A percentile compares a stretch with the other conserved stretches of the same genome.
These are phyloP conservation scores for Pseudorectes ferrugineus DNA, from an alignment of 2,113 vertebrate genomes.

Conservation along the genomic window DNA sequence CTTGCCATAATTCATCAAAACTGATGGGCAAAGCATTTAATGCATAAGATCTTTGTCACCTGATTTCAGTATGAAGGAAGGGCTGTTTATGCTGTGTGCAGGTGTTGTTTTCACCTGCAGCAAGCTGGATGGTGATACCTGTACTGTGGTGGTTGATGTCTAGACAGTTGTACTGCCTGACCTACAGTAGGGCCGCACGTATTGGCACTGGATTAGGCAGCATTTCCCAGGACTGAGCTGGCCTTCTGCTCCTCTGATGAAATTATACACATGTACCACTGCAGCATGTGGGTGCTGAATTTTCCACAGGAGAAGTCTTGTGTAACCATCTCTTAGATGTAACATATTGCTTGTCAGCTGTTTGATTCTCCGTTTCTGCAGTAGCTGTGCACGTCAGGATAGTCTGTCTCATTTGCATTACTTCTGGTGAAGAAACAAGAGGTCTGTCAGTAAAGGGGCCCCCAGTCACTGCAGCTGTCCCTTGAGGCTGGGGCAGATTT, in stretches of 20 bases:
- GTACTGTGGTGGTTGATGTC: background rate
- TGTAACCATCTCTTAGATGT: background rate
- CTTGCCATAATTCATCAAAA: background rate
- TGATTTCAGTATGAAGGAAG: background rate
- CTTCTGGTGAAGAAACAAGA: background rate
- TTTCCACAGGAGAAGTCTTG: background rate
- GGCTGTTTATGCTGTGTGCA: background rate
- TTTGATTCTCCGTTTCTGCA: background rate
- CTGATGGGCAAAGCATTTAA: background rate
- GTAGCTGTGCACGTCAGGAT: background rate
- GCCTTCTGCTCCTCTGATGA: background rate
- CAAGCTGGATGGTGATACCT: background rate
- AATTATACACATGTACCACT: background rate
- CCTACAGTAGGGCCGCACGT: background rate
- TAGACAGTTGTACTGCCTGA: background rate
- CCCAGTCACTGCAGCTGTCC: background rate
- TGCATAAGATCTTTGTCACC: background rate
- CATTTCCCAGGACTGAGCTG: background rate
- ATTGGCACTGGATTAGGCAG: background rate
- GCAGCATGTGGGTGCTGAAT: background rate
- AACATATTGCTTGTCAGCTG: background rate
- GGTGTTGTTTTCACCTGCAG: background rate
- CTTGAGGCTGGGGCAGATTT: background rate
- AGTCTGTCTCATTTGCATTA: background rate
- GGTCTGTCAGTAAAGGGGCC: background rate